Evolutionary conservation across 2,113 vertebrate species (phyloP), one percentile per base, ranked within the genome.

Genomic region (Sterna hirundo): DNA sequence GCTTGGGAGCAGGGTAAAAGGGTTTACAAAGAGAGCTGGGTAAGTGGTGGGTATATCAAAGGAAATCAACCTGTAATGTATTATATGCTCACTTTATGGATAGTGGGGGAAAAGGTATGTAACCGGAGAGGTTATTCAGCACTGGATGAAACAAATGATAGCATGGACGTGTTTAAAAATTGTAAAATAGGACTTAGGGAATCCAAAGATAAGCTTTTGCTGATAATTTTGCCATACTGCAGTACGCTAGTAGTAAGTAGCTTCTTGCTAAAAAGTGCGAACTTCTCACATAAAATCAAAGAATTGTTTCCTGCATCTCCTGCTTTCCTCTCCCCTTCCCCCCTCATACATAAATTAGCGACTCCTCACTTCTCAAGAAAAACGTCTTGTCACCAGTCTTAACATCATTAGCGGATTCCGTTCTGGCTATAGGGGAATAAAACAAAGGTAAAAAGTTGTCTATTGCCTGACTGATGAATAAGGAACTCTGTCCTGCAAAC

Each of bases 1-100:
- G 66, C 16, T 94, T 77, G 74, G 90, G 92, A 95, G 92, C 5
- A 5, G 79, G 42, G 64, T 79, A 86, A 76, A 86, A 62, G 12
- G 83, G 49, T 49, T 89, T 44, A 71, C 91, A 92, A 80, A 95
- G 85, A 54, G 83, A 86, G 80, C 85, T 64, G 96, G 93, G 83
- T 40, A 80, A 71, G 93, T 64, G 70, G 46, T 88, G 74, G 47
- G 27, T 12, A 75, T 92, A 93, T 93, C 97, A 97, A 97, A 95
- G 94, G 85, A 38, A 76, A 94, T 71, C 68, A 74, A 69, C 76
- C 92, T 96, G 64, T 64, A 68, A 69, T 92, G 6, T 58, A 58
- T 95, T 86, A 81, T 86, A 64, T 86, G 93, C 80, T 97, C 95
- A 90, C 93, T 97, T 96, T 46, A 83, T 83, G 93, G 85, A 44